These are phyloP conservation scores for Callaeas wilsoni DNA, from an alignment of 2,113 vertebrate genomes.

Conservation along the genomic window DNA sequence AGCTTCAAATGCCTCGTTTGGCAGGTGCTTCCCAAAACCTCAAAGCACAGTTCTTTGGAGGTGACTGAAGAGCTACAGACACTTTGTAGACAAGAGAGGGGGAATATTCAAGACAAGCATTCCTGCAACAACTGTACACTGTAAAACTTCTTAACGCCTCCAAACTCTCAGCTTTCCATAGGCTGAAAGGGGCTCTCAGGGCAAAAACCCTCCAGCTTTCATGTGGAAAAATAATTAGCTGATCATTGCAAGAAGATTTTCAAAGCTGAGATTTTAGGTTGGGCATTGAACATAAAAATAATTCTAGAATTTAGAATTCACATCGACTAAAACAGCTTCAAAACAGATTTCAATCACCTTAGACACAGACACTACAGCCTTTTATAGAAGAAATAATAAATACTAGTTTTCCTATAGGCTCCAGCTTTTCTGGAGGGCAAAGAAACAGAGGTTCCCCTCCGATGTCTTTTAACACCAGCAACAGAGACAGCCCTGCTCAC, in stretches of 20 bases:
- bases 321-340: neutral
- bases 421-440: neutral
- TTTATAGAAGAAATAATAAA: neutral
- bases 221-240: neutral
- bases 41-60: neutral
- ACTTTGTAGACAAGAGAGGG: fast-evolving
- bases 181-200: neutral
- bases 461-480: neutral
- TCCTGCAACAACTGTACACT: neutral
- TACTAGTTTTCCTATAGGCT: neutral
- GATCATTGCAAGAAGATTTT: neutral
- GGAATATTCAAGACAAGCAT: neutral
- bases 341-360: neutral
- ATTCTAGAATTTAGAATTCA: neutral
- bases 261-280: neutral
- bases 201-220: neutral
- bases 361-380: neutral
- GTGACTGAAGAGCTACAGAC: neutral
- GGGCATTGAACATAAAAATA: neutral
- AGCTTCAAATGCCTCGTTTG: neutral
- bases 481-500: neutral
- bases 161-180: neutral
- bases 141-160: neutral
- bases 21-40: neutral
- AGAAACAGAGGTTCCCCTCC: neutral